phyloP scores from a whole-genome alignment of 92 coral and sea anemone genomes.

The Actinernus sp. region DNA sequence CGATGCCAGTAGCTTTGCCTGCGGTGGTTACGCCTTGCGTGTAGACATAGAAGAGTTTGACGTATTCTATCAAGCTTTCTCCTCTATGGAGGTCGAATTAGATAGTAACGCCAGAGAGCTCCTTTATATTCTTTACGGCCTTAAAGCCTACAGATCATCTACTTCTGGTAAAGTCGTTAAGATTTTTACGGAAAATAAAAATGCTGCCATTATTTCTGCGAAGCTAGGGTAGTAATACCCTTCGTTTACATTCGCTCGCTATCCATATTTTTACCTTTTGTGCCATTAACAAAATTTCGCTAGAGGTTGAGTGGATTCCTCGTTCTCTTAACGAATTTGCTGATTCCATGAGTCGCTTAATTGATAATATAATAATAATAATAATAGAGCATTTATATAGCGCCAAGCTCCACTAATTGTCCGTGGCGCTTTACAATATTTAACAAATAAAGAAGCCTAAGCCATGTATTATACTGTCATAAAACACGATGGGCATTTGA shows the following conservation, averaged over 20 bases:
- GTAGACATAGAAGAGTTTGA: conserved; percentile 35
- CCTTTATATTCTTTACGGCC: conserved; percentile 13
- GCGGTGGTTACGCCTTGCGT: conserved; percentile 23
- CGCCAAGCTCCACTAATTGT: no score
- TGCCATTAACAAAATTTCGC: background rate
- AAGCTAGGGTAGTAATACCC: conserved; percentile 37
- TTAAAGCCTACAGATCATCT: conserved; percentile 13
- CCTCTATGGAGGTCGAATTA: conserved; percentile 12
- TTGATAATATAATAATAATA: no score
- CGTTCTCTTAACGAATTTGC: conserved; percentile 12
- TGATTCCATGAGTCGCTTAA: conserved; percentile 24
- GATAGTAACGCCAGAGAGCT: conserved; percentile 50
- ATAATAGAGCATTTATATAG: no score
- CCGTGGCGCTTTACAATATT: no score
- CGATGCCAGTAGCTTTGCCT: conserved; percentile 38
- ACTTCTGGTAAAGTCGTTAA: conserved; percentile 22
- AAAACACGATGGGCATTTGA: no score
- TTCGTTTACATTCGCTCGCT: conserved; percentile 28
- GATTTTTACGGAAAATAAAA: conserved; percentile 24
- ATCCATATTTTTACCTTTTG: conserved; percentile 37
- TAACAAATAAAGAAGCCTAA: no score
- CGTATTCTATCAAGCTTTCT: conserved; percentile 21
- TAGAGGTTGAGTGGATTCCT: conserved; percentile 39
- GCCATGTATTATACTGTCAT: no score
- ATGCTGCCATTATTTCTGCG: conserved; percentile 18